Evolutionary conservation across 2,113 vertebrate genomes (phyloP), one percentile per base, ranked within the genome.

Genomic region (Parus major): DNA sequence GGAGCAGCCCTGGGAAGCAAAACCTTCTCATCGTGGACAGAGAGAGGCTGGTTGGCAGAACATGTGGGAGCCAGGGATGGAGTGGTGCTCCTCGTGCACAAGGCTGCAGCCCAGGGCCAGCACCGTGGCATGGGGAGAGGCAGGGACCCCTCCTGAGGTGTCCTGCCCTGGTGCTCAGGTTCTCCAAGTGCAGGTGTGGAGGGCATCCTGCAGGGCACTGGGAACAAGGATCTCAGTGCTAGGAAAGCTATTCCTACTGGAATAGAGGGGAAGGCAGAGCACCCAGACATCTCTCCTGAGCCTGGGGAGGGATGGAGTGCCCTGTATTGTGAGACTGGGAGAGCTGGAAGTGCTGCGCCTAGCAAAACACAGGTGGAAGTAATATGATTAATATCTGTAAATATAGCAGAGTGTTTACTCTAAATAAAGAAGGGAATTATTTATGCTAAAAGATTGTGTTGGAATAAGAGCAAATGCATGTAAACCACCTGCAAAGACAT

Each of bases 361-460:
- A 59, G 60, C 15, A 66, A 85, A 90, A 81, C 63, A 72, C 55
- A n/a, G n/a, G 55, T 91, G 68, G 72, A 90, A 90, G 55, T 83
- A 47, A 80, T 81, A 69, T 66, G 88, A 70, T 23, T 93, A 57
- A 57, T 95, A 71, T 23, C 64, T 63, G 42, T 81, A 88, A 90
- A 93, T 86, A 95, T 5, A 66, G 71, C 13, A 25, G 57, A 82
- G 52, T 84, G 76, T 95, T 97, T 94, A 60, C 49, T 89, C 87
- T 79, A 92, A 94, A 88, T 93, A 96, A 92, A 92, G 82, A 69
- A 87, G 63, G 65, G 52, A 71, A 88, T 90, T 95, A 85, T 90
- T 95, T 92, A 59, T 27, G 5, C 63, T 88, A 60, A 88, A 82
- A 92, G 68, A 70, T 66, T 93, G 52, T 71, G 69, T 88, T 92